Evolutionary conservation across 2,888 invertebrate species (phyloP), one percentile per base, ranked within the genome.

Genomic region (Crematogaster levior): DNA sequence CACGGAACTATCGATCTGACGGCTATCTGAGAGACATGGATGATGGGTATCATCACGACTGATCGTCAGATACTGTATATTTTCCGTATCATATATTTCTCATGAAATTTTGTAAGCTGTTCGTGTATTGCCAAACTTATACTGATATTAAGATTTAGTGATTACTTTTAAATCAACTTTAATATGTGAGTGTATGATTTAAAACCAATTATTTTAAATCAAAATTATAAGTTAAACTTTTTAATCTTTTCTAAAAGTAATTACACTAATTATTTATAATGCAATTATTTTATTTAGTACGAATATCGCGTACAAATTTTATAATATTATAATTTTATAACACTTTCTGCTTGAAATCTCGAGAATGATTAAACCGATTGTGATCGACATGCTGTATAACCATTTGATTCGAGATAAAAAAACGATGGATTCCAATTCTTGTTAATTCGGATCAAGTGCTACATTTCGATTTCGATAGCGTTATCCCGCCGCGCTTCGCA

Each of bases 341-440:
- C n/a, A 30, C 51, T 51, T 65, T 65, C 24, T 15, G 51, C 12
- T 65, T 40, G 18, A 51, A 37, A n/a, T n/a, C 9, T 2, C 5
- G 51, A 15, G 24, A 65, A 40, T 9, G 3, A 15, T 75, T n/a
- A 30, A 65, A 40, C 2, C 12, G 15, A 37, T 40, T 43, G 51
- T 3, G 7, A 75, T 27, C 37, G 37, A 27, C 27, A 48, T 5
- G 21, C 12, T 65, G 12, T 63, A 75, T 12, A 37, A 15, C 3
- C 43, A 43, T 12, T 43, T 61, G 27, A n/a, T 84, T 81, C 74
- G 70, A 83, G 74, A 81, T 60, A 34, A 43, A 77, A 66, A 65
- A 68, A 65, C 61, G 58, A 65, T 53, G 18, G 40, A 46, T 77
- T 66, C 63, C 58, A 46, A 65, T 61, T 65, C 40, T 79, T 53